Conservation (phyloP, 2,888 invertebrate genomes). For the Napeogenes inachia region DNA sequence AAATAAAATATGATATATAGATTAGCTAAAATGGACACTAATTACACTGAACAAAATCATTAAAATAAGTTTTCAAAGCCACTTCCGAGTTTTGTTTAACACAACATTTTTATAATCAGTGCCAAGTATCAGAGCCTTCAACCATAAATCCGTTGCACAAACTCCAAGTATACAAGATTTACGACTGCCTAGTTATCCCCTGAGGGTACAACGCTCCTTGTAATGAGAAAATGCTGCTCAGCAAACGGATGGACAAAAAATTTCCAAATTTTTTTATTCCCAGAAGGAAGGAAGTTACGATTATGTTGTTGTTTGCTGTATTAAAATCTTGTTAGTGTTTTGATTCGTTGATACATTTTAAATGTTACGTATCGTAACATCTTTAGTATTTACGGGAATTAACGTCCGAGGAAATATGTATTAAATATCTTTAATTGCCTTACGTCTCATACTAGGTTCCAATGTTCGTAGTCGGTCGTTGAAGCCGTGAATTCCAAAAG, state of each 20-base stretch:
- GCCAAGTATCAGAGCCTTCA: constrained; percentile 14
- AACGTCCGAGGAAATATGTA: too few species aligned
- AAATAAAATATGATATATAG: too few species aligned
- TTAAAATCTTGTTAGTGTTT: neutral
- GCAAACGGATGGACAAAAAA: neutral
- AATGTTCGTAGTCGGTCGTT: too few species aligned
- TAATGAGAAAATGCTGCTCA: constrained; percentile 11
- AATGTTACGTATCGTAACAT: too few species aligned
- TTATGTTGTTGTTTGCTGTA: neutral
- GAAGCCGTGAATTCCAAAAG: too few species aligned
- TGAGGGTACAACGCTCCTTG: constrained; percentile 7
- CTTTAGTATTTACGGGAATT: too few species aligned
- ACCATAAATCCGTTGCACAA: constrained; percentile 22
- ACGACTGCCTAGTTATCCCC: constrained; percentile 9
- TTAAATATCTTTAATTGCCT: too few species aligned
- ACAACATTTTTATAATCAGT: constrained; percentile 21
- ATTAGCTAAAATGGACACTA: too few species aligned
- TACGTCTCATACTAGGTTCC: too few species aligned
- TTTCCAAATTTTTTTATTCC: neutral
- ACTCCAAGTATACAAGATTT: constrained; percentile 19
- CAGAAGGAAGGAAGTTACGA: neutral
- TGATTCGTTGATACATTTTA: too few species aligned
- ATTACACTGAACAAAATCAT: too few species aligned
- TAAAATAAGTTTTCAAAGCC: neutral
- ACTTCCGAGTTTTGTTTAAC: neutral